Conservation (phyloP, 2,797 vertebrate genomes). For the Arrhamphus sclerolepis region DNA sequence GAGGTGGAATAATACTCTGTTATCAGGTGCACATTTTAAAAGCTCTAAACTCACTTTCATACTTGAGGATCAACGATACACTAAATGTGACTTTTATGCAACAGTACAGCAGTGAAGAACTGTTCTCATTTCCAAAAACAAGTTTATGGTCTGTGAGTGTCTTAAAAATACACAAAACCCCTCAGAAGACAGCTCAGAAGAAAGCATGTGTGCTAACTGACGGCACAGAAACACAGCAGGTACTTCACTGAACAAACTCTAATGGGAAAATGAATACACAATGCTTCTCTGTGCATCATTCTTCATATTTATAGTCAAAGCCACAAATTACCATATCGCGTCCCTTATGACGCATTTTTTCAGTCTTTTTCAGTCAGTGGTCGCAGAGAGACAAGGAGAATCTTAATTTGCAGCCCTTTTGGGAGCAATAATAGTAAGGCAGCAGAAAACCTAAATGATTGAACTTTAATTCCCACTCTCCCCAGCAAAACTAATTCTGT, state of each 20-base stretch:
- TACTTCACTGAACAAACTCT: constrained; percentile 53
- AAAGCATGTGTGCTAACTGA: neutral
- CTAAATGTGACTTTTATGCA: neutral
- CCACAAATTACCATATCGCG: constrained; percentile 80
- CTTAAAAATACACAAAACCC: neutral
- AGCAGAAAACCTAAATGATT: constrained; percentile 78
- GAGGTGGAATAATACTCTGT: neutral
- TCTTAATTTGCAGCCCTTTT: constrained; percentile 78
- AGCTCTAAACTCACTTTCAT: neutral
- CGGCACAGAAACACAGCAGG: constrained; percentile 45
- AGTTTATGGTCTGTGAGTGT: neutral
- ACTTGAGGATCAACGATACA: neutral
- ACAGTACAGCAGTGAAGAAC: neutral
- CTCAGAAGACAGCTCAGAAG: no score
- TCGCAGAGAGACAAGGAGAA: constrained; percentile 75
- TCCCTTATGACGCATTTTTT: constrained; percentile 79
- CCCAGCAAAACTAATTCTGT: constrained; percentile 77
- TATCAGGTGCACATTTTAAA: neutral
- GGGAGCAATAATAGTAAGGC: constrained; percentile 84
- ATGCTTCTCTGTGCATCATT: constrained; percentile 60
- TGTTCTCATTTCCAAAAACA: neutral
- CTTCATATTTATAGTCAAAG: constrained; percentile 74
- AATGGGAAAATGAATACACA: constrained; percentile 59
- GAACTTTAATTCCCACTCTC: constrained; percentile 79
- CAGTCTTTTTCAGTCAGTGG: constrained; percentile 74